Evolutionary conservation across 2,797 vertebrate species (phyloP), one percentile per base, ranked within the genome.

Genomic region (Muscicapa comitata): DNA sequence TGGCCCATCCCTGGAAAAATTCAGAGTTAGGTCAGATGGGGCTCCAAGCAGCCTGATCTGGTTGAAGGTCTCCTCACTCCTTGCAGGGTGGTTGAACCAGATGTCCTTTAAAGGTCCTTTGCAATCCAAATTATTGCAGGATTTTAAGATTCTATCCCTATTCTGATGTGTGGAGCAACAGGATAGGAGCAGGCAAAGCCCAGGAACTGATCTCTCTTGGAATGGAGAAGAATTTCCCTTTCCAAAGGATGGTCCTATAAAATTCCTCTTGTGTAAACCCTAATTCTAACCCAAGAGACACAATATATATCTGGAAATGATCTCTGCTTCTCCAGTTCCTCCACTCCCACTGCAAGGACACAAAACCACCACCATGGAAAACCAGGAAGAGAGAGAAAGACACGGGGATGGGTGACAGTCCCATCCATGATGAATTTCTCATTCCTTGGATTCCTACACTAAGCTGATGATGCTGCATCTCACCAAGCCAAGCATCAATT

Each of bases 91-190:
- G 24, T 33, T 61, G 20, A 24, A 87, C 13, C 5, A 16, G 6
- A 9, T 16, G 17, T 11, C 3, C 18, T 86, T 28, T 35, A 28
- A 57, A 68, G 7, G 12, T 68, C 28, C 10, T 24, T 23, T 70
- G 11, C 8, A 53, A 12, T 0, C 0, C 8, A 31, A 53, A 53
- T 29, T 45, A 21, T 58, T 13, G 10, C 9, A 29, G 11, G 7
- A 35, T 77, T 58, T 70, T 50, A 57, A 38, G 51, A 26, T 14
- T 51, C 43, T 26, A 4, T 31, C 38, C 23, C 38, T 20, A 18
- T 43, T 29, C 62, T 37, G 23, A 20, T 14, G 7, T 11, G 21
- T 16, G 45, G 26, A 87, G 24, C 10, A 45, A 21, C 0, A 10
- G 37, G 17, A 24, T 3, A 33, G 31, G 18, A 24, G 48, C 4